Evolutionary conservation across 1,140 invertebrate genomes (phyloP).

Genomic region (Meloidogyne chitwoodi): DNA sequence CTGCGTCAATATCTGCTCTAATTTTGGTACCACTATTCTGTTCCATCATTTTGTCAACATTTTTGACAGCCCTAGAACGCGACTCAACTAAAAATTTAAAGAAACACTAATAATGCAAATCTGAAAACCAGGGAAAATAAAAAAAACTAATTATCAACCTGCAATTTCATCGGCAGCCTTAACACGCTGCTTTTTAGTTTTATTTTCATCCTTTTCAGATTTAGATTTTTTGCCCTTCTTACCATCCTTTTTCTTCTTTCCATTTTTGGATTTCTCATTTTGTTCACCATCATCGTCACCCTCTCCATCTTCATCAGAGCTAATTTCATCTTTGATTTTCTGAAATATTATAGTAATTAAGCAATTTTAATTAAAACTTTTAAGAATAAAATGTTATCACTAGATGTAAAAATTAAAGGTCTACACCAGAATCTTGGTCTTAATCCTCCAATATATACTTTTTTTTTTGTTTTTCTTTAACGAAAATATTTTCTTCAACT

Average conservation of each 20-base stretch:
- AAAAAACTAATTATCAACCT: conserved; percentile 29
- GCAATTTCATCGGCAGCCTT: conserved; percentile 57
- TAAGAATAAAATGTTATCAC: no score
- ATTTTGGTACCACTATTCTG: conserved; percentile 3
- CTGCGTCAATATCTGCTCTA: background rate
- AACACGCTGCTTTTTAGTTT: conserved; percentile 52
- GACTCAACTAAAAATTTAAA: background rate
- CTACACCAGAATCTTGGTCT: no score
- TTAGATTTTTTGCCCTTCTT: conserved; percentile 46
- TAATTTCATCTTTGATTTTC: conserved; percentile 58
- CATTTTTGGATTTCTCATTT: conserved; percentile 17
- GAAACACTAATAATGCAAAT: no score
- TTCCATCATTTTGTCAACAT: conserved; percentile 14
- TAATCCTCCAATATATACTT: no score
- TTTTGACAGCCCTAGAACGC: conserved; percentile 4
- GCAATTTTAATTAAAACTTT: no score
- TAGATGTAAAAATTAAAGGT: no score
- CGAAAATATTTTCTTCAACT: background rate
- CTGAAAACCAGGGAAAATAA: conserved; percentile 32
- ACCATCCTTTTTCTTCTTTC: conserved; percentile 9
- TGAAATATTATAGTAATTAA: no score
- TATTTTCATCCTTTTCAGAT: conserved; percentile 13
- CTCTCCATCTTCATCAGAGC: conserved; percentile 47
- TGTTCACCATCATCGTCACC: conserved; percentile 27
- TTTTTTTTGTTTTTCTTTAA: no score